These are phyloP conservation scores for Todus mexicanus DNA, from an alignment of 2,797 vertebrate genomes.

Conservation along the genomic window DNA sequence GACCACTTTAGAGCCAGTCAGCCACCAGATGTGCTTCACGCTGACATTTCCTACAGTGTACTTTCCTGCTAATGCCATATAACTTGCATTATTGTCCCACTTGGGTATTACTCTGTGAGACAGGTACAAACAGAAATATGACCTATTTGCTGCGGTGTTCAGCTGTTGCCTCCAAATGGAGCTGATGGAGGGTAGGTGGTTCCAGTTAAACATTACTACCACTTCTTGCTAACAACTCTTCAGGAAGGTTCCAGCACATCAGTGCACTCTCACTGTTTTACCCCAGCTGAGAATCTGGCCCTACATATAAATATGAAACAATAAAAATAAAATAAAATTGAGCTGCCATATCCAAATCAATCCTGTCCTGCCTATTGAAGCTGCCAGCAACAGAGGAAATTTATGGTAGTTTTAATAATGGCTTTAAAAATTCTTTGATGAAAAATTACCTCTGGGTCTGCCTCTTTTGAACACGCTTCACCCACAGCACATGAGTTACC, in stretches of 20 bases:
- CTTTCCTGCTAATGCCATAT: background rate
- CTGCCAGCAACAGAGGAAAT: background rate
- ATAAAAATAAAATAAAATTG: background rate
- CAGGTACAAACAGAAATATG: background rate
- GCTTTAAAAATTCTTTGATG: conserved; percentile 30
- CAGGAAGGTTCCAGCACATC: background rate
- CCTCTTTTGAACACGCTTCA: conserved; percentile 24
- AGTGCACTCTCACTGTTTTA: background rate
- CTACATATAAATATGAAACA: background rate
- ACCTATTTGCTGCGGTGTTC: background rate
- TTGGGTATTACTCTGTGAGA: background rate
- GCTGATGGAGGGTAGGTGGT: background rate
- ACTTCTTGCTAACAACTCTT: background rate
- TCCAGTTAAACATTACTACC: background rate
- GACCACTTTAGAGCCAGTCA: background rate
- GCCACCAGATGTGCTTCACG: background rate
- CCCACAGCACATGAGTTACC: background rate
- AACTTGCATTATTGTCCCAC: background rate
- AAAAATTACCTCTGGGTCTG: conserved; percentile 33
- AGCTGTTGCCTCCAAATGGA: background rate
- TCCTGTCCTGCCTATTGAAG: background rate
- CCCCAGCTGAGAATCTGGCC: background rate
- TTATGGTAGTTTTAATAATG: conserved; percentile 35
- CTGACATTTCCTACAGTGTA: background rate
- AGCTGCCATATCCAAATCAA: background rate